Conservation (phyloP, 2,113 vertebrate genomes). For the Epinephelus lanceolatus region DNA sequence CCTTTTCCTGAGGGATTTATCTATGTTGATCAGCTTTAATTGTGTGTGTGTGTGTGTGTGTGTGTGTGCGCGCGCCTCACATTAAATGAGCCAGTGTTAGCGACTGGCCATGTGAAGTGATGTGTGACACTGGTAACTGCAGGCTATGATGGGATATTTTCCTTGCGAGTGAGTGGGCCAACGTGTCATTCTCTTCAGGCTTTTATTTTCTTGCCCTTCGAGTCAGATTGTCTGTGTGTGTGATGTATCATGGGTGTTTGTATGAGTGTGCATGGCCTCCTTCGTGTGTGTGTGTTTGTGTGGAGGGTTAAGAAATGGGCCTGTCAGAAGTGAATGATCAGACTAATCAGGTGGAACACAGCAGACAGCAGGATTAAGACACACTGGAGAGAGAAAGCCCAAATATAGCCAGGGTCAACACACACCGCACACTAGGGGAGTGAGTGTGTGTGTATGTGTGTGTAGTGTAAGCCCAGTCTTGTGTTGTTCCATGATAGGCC, state of each 20-base stretch:
- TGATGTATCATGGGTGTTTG: slow-evolving; percentile 14
- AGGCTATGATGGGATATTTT: slow-evolving; percentile 71
- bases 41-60: slow-evolving; percentile 16
- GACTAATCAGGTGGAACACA: slow-evolving; percentile 74
- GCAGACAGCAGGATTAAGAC: slow-evolving; percentile 74
- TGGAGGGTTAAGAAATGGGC: slow-evolving; percentile 58
- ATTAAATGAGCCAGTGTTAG: slow-evolving; percentile 57
- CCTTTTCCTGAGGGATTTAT: slow-evolving; percentile 45
- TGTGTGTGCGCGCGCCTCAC: background rate
- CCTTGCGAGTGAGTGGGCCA: slow-evolving; percentile 57
- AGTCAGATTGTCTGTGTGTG: slow-evolving; percentile 38
- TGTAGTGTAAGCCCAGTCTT: slow-evolving; percentile 30
- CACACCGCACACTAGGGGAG: slow-evolving; percentile 23
- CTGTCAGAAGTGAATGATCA: slow-evolving; percentile 80
- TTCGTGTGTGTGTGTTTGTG: background rate
- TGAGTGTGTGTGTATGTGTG: slow-evolving; percentile 26
- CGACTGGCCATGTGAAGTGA: slow-evolving; percentile 58
- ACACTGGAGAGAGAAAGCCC: slow-evolving; percentile 55
- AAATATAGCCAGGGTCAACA: slow-evolving; percentile 66
- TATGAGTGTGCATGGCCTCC: slow-evolving; percentile 4
- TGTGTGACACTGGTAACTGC: slow-evolving; percentile 62
- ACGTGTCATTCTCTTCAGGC: slow-evolving; percentile 37
- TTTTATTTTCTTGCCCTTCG: slow-evolving; percentile 45
- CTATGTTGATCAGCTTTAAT: slow-evolving; percentile 40
- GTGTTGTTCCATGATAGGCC: slow-evolving; percentile 36